Percentiles rank a stretch among this genome's conserved stretches.
Evolutionary conservation across 2,888 invertebrate species (phyloP).

Genomic region (Mechanitis mazaeus): DNA sequence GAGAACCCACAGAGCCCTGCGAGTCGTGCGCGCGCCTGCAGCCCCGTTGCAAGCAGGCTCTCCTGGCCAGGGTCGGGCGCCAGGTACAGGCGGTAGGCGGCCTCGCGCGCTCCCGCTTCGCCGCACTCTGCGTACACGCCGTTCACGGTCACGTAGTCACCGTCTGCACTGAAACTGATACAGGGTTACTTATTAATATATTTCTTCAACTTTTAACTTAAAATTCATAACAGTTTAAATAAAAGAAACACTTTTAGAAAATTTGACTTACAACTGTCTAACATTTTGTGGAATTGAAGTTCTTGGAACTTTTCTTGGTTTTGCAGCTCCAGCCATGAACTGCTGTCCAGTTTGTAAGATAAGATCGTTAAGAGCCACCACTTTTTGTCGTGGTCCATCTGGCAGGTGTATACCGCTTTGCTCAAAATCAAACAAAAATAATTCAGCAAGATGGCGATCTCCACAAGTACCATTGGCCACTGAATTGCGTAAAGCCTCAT

Average conservation of each 20-base stretch:
- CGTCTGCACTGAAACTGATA: conserved; percentile 78
- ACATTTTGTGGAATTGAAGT: conserved; percentile 82
- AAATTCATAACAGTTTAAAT: no score
- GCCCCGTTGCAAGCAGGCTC: conserved; percentile 81
- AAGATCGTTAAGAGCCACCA: conserved; percentile 90
- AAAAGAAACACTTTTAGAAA: no score
- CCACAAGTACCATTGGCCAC: conserved; percentile 85
- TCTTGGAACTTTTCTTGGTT: conserved; percentile 81
- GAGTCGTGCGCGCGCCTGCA: conserved; percentile 85
- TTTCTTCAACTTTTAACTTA: no score
- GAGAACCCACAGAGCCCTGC: conserved; percentile 93
- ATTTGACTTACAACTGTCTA: conserved; percentile 79
- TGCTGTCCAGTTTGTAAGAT: conserved; percentile 90
- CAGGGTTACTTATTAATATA: neutral
- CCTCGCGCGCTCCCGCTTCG: conserved; percentile 87
- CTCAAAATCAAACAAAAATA: conserved; percentile 98
- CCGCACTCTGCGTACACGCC: conserved; percentile 90
- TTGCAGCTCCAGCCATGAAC: conserved; percentile 86
- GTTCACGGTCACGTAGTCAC: conserved; percentile 84
- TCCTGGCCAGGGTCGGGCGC: conserved; percentile 88
- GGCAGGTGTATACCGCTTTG: conserved; percentile 97
- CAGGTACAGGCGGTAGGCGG: conserved; percentile 90
- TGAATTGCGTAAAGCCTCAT: conserved; percentile 84
- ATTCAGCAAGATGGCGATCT: conserved; percentile 89
- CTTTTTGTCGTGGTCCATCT: conserved; percentile 81